Conservation (phyloP, 2,113 vertebrate species). For the Notothenia coriiceps region DNA sequence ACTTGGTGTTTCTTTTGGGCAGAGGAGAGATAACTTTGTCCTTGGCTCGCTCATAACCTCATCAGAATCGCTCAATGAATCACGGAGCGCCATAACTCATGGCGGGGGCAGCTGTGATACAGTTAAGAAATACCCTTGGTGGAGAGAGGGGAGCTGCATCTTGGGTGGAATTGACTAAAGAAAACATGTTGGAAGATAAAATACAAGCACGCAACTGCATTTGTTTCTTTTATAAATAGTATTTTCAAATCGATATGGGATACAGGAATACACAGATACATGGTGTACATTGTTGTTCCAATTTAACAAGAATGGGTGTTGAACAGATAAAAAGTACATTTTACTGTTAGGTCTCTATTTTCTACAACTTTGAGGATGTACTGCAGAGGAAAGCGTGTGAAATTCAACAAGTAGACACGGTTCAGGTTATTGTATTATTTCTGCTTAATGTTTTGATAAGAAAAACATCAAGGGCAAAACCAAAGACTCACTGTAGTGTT, state of each 20-base stretch:
- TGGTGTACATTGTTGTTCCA: not conserved
- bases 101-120: slow-evolving; percentile 73
- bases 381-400: not conserved
- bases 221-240: slow-evolving; percentile 23
- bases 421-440: not conserved
- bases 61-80: slow-evolving; percentile 82
- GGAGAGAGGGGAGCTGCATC: slow-evolving; percentile 39
- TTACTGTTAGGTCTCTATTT: not conserved
- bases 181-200: slow-evolving; percentile 40
- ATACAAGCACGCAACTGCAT: slow-evolving; percentile 14
- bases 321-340: not conserved
- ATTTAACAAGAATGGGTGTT: not conserved
- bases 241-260: not conserved
- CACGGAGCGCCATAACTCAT: slow-evolving; percentile 72
- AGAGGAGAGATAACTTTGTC: slow-evolving; percentile 80
- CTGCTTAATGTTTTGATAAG: not conserved
- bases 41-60: slow-evolving; percentile 81
- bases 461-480: not conserved
- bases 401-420: not conserved
- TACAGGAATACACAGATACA: not conserved
- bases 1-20: slow-evolving; percentile 74
- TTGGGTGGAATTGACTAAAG: slow-evolving; percentile 31
- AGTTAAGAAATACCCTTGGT: slow-evolving; percentile 69
- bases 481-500: not conserved
- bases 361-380: not conserved